Evolutionary conservation across 2,113 vertebrate species (phyloP).

Genomic region (Cephalopterus ornatus): DNA sequence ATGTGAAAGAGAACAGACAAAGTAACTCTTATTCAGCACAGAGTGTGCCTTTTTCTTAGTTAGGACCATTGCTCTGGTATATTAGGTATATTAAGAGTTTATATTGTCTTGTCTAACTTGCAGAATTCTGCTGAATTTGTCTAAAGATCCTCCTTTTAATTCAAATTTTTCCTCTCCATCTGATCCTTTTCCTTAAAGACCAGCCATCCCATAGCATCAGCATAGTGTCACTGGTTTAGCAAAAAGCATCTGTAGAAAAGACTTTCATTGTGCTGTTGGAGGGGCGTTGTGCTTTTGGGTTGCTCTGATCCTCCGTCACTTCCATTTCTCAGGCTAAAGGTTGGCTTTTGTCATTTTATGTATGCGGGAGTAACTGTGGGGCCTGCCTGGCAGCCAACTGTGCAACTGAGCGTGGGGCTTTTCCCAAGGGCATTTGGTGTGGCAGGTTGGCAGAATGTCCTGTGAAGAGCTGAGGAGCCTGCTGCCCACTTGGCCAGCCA

Average conservation of each 20-base stretch:
- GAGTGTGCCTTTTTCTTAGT: neutral
- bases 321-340: neutral
- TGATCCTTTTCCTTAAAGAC: neutral
- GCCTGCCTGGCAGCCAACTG: neutral
- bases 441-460: neutral
- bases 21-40: neutral
- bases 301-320: neutral
- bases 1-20: neutral
- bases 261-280: neutral
- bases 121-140: neutral
- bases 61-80: neutral
- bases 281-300: neutral
- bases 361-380: neutral
- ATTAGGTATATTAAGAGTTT: neutral
- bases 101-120: neutral
- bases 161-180: neutral
- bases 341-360: rapidly evolving
- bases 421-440: neutral
- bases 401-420: rapidly evolving
- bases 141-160: neutral
- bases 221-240: neutral
- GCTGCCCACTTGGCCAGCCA: neutral
- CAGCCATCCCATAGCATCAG: neutral
- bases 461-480: neutral
- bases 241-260: neutral